Evolutionary conservation across 37 sponge, comb jelly and placozoan genomes (phyloP).

Genomic region (Beroe forskalii): DNA sequence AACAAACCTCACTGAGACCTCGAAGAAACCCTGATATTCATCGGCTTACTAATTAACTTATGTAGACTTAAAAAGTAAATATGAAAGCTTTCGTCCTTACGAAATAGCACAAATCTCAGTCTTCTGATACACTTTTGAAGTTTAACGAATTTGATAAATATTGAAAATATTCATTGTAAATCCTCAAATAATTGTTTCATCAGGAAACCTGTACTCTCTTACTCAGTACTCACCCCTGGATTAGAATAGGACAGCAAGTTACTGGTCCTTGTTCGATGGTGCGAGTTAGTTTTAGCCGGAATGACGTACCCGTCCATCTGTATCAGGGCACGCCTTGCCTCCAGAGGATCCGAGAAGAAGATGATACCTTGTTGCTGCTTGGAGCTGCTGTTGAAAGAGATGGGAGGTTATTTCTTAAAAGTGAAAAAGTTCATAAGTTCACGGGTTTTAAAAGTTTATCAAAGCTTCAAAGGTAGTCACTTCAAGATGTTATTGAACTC

Average conservation of each 20-base stretch:
- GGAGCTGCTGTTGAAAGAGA: neutral
- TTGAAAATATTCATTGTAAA: no score
- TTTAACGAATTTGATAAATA: no score
- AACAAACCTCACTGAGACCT: slow-evolving; percentile 53
- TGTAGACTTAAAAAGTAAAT: no score
- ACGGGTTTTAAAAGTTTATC: no score
- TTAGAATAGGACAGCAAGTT: slow-evolving; percentile 19
- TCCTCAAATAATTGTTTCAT: no score
- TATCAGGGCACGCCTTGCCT: slow-evolving; percentile 17
- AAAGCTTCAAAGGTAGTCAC: no score
- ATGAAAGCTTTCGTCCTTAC: no score
- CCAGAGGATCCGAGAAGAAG: slow-evolving; percentile 58
- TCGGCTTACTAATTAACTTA: no score
- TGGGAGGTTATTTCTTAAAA: neutral
- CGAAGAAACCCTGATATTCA: slow-evolving; percentile 48
- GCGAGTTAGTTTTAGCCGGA: slow-evolving; percentile 15
- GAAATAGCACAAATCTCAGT: no score
- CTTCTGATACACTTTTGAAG: no score
- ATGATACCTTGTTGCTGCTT: slow-evolving; percentile 63
- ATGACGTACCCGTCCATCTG: slow-evolving; percentile 64
- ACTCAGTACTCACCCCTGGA: slow-evolving; percentile 31
- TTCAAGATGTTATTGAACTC: no score
- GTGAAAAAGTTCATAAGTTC: neutral
- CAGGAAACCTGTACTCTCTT: no score
- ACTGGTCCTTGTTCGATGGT: neutral